Percentiles rank a stretch among this genome's conserved stretches.
These are phyloP conservation scores for Gallinago paraguaiae DNA, from an alignment of 2,113 vertebrate species.

Conservation along the genomic window DNA sequence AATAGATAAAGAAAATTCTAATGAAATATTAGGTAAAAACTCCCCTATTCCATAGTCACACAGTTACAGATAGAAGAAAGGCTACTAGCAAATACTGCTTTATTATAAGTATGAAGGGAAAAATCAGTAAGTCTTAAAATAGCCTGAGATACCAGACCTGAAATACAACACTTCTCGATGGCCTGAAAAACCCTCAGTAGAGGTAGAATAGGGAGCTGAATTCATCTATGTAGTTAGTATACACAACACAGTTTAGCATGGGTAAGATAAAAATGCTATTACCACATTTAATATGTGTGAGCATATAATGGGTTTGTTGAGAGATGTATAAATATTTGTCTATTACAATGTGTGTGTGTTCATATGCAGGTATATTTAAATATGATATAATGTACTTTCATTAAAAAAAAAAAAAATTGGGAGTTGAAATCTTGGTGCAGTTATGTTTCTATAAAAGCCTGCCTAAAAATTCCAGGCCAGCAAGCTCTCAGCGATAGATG, in stretches of 20 bases:
- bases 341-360: background rate
- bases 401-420: background rate
- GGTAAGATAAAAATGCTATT: background rate
- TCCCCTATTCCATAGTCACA: background rate
- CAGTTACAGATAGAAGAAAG: background rate
- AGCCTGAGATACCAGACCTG: background rate
- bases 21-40: background rate
- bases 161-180: background rate
- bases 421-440: background rate
- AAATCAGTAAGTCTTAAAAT: background rate
- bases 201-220: background rate
- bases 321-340: background rate
- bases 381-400: background rate
- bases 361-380: background rate
- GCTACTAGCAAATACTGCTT: background rate
- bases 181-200: background rate
- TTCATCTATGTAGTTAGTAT: background rate
- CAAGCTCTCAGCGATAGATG: background rate
- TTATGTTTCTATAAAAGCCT: slow-evolving; percentile 2
- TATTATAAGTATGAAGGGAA: background rate
- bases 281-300: background rate
- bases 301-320: background rate
- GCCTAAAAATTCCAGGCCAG: background rate
- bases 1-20: background rate
- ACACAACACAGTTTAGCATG: background rate